Evolutionary conservation across 2,888 invertebrate genomes (phyloP), one percentile per base, ranked within the genome.

Genomic region (Hypsopygia costalis): DNA sequence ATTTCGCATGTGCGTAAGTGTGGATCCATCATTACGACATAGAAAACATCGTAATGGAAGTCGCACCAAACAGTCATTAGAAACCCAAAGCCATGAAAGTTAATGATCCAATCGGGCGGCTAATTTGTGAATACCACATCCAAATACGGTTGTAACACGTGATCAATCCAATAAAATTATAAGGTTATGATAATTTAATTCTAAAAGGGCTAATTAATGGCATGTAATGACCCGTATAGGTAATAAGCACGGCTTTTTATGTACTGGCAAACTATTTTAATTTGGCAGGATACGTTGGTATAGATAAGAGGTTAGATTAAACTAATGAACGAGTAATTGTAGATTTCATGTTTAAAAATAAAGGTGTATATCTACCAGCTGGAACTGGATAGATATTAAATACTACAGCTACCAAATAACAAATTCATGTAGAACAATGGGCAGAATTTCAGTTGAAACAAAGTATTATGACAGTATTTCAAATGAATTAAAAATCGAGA

Each of bases 221-320:
- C 25, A 25, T 11, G 30, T 33, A 39, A 39, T 33, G 39, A 16
- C 16, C 12, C 32, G 39, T 33, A 12, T 8, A 16, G 33, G 39
- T 9, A 16, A 33, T 39, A 39, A 39, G 25, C 30, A 8, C 11
- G 36, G 27, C 12, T 25, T 33, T 39, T 39, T 39, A 39, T 39
- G 39, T 28, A 12, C 39, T 28, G 31, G 16, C 22, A 39, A 39
- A 34, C 33, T 27, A 39, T 39, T 39, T 39, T 38, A 38, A 38
- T 38, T 38, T 11, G 33, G 39, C 11, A 31, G 25, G 25, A 25
- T 25, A 25, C 25, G 25, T 25, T 25, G 8, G n/a, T 3, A 16
- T 16, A 25, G 25, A 25, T 25, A 25, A 25, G 25, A 25, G 25
- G 25, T 16, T 16, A 16, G 16, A 16, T 16, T 16, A 16, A 16